These are phyloP conservation scores for Seriola dumerili DNA, from an alignment of 2,113 vertebrate species.

Conservation along the genomic window DNA sequence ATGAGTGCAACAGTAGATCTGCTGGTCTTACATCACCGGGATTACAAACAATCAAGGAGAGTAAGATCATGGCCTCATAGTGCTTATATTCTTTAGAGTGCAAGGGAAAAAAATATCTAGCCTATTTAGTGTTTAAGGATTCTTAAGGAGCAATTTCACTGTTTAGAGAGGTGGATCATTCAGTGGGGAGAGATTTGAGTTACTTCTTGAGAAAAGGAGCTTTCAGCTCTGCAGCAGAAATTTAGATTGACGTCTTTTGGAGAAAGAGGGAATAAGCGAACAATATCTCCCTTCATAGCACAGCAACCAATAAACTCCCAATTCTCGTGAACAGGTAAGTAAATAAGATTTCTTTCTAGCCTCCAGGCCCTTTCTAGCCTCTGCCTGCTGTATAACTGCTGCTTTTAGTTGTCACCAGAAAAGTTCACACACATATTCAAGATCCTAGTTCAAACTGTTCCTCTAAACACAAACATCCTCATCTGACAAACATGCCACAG, in stretches of 20 bases:
- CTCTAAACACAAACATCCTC: constrained; percentile 3
- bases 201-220: background rate
- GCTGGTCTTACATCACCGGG: constrained; percentile 24
- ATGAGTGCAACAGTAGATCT: background rate
- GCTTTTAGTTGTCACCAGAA: constrained; percentile 1
- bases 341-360: background rate
- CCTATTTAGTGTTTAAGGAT: background rate
- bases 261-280: background rate
- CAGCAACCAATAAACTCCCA: background rate
- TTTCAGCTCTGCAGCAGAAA: background rate
- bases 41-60: constrained; percentile 6
- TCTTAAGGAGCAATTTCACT: background rate
- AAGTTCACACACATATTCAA: background rate
- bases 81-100: background rate
- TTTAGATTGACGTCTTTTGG: background rate
- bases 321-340: background rate
- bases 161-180: background rate
- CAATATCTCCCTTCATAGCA: background rate
- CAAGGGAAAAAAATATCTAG: background rate
- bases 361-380: background rate
- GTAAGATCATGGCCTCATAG: background rate
- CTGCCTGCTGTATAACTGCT: background rate
- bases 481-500: constrained; percentile 36
- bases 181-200: background rate
- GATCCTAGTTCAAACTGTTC: constrained; percentile 25